Evolutionary conservation across 2,888 invertebrate genomes (phyloP), one percentile per base, ranked within the genome.

Genomic region (Brachynemurus nebulosus): DNA sequence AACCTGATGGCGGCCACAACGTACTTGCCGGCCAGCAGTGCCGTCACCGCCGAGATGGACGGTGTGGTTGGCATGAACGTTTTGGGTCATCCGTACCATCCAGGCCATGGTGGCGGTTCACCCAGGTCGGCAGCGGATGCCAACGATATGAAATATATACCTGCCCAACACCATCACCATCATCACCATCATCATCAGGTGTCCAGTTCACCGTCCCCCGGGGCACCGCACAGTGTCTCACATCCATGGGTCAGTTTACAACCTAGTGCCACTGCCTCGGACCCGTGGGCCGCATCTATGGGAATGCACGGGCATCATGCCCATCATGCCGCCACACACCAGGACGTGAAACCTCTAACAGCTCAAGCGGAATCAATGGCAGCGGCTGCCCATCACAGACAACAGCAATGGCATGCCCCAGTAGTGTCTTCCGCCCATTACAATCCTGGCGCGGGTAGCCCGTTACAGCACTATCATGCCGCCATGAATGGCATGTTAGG

Each of bases 71-170:
- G 84, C 62, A 72, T 72, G 73, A 78, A 72, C 62, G 71, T 78
- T 69, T 71, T 78, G 61, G 80, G 82, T 66, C 44, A 44, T 20
- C 83, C 83, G 65, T 86, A 86, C 64, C 82, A 82, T 65, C 70
- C 72, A 47, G 80, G 79, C 64, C 82, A 82, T 65, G 81, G 81
- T 67, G 80, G 79, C 64, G 81, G 80, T 67, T 86, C 86, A 71
- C 88, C 88, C 63, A 78, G 86, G 61, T 83, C 82, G 57, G 86
- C 84, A 59, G 75, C 78, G 53, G 86, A 86, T 70, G 85, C 85
- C 59, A 83, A 84, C 59, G 93, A 93, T 68, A 90, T 93, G 90
- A 93, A 93, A 70, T 93, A 93, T 68, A 78, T 86, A 75, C 80
- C 82, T 55, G 79, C 80, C 53, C 83, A 83, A 65, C 90, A 89